Conservation (phyloP, 2,113 vertebrate genomes). For the Mohoua ochrocephala region DNA sequence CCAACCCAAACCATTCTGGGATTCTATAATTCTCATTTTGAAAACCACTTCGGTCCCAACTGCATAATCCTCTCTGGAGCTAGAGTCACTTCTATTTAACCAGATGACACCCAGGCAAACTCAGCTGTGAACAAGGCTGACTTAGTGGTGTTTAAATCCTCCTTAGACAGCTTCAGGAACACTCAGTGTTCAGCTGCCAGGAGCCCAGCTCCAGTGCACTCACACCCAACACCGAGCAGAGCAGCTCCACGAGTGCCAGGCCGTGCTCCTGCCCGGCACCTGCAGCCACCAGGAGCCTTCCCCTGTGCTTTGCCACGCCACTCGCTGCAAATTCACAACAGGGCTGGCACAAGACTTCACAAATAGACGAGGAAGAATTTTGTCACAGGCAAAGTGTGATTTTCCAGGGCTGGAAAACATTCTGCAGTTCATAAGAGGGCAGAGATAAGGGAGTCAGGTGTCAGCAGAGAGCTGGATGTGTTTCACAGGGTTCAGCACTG, state of each 20-base stretch:
- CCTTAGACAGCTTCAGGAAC: neutral
- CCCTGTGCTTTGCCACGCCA: accelerated
- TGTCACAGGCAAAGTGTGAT: neutral
- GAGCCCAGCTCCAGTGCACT: neutral
- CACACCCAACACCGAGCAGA: neutral
- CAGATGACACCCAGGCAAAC: neutral
- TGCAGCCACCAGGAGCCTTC: neutral
- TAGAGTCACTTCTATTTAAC: neutral
- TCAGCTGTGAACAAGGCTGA: neutral
- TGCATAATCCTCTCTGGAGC: neutral
- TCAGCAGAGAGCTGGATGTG: neutral
- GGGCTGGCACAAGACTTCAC: accelerated
- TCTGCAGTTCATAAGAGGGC: neutral
- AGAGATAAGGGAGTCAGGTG: neutral
- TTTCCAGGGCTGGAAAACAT: neutral
- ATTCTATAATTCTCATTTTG: neutral
- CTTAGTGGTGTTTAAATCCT: neutral
- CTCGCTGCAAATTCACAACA: neutral
- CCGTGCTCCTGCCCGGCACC: neutral
- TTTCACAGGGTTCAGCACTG: neutral
- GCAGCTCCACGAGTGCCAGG: neutral
- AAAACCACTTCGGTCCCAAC: neutral
- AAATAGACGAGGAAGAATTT: neutral
- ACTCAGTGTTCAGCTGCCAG: neutral
- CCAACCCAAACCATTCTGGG: neutral